phyloP scores from a whole-genome alignment of 1,140 invertebrate genomes.

The Papilio glaucus region DNA sequence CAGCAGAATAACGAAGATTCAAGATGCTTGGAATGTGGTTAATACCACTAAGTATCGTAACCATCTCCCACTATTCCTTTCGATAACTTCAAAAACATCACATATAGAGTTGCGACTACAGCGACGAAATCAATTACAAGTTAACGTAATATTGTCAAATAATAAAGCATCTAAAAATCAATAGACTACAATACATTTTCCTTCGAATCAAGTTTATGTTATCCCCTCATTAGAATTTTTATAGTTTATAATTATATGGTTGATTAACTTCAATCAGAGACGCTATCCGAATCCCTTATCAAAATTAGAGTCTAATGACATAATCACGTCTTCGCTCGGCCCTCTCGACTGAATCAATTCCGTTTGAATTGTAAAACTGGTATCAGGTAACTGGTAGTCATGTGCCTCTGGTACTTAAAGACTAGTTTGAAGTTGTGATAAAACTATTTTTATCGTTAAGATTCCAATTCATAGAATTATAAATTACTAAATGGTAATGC shows the following conservation, averaged over 20 bases:
- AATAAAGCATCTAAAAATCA: background rate
- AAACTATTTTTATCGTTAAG: slow-evolving; percentile 40
- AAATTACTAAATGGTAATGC: slow-evolving; percentile 25
- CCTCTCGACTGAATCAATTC: slow-evolving; percentile 34
- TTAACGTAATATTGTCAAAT: background rate
- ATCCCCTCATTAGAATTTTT: slow-evolving; percentile 2
- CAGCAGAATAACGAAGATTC: background rate
- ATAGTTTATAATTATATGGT: slow-evolving; percentile 20
- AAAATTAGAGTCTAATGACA: slow-evolving; percentile 45
- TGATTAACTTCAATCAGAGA: slow-evolving; percentile 16
- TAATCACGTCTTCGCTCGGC: slow-evolving; percentile 40
- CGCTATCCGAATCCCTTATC: slow-evolving; percentile 39
- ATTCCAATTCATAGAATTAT: slow-evolving; percentile 12
- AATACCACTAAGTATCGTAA: too few species aligned
- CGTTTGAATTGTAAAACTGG: slow-evolving; percentile 53
- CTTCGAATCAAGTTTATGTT: background rate
- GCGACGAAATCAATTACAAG: background rate
- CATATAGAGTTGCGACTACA: too few species aligned
- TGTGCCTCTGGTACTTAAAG: slow-evolving; percentile 23
- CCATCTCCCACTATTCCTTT: background rate
- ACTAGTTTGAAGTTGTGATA: slow-evolving; percentile 35
- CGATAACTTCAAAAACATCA: background rate
- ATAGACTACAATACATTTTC: background rate
- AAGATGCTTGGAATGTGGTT: too few species aligned
- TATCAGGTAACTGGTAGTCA: slow-evolving; percentile 11